These are phyloP conservation scores for Polypterus bichir DNA, from an alignment of 2,113 vertebrate species.

Conservation along the genomic window DNA sequence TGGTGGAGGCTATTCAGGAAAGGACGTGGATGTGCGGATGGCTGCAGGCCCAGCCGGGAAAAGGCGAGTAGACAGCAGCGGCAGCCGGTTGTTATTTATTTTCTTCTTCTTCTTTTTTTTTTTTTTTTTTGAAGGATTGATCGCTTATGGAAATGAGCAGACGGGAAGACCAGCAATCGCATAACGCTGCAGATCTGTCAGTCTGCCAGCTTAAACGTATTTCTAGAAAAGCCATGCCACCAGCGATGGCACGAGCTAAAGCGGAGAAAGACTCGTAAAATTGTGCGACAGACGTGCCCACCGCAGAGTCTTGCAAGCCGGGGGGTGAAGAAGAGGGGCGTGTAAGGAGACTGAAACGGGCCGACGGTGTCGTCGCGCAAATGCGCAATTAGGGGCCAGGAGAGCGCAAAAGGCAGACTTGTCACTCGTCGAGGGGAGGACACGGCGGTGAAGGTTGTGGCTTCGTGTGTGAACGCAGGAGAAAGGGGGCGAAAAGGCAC, in stretches of 20 bases:
- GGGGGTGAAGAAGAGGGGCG: too few relatives aligned
- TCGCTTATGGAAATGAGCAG: background rate
- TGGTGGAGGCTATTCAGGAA: slow-evolving; percentile 40
- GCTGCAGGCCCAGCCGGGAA: slow-evolving; percentile 30
- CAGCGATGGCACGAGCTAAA: background rate
- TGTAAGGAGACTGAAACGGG: too few relatives aligned
- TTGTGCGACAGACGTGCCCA: too few relatives aligned
- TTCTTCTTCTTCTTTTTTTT: background rate
- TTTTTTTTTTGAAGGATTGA: background rate
- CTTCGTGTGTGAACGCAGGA: too few relatives aligned
- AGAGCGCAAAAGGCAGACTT: too few relatives aligned
- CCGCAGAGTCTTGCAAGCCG: too few relatives aligned
- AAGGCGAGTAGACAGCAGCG: background rate
- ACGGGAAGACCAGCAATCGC: background rate
- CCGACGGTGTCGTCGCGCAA: too few relatives aligned
- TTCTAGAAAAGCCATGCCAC: slow-evolving; percentile 1
- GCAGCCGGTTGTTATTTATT: background rate
- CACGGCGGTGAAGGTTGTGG: too few relatives aligned
- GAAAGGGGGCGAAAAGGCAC: too few relatives aligned
- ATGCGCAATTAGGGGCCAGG: too few relatives aligned
- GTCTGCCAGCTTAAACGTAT: background rate
- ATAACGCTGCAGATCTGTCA: background rate
- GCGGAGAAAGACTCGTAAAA: too few relatives aligned
- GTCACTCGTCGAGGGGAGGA: too few relatives aligned
- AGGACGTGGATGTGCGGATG: slow-evolving; percentile 27